Base-by-base conservation (phyloP, 2,797 vertebrate genomes). In the Aplochiton taeniatus region DNA sequence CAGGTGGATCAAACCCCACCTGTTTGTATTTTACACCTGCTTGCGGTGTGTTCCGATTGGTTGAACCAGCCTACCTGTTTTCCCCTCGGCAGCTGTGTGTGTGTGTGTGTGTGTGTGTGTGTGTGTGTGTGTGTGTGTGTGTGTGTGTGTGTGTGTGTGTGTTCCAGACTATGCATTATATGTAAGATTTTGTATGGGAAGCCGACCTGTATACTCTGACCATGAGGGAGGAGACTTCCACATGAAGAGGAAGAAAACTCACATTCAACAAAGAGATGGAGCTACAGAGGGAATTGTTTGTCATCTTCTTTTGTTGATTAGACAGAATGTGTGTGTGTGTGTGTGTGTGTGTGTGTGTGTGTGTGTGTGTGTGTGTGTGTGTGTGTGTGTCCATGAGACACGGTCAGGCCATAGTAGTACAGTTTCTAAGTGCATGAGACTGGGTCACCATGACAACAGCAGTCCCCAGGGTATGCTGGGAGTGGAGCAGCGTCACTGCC, bases 361-460 rank as follows among this genome's bases (percentile, higher is more conserved):
- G 12, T 55, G 18, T 48, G 18, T 16, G 4, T n/a, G 12, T 12
- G 4, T 58, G 44, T 56, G 46, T 49, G 62, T 46, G 55, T 19
- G 45, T 12, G 43, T 19, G 44, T 59, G 44, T 61, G 58, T 54
- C 52, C 54, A 63, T 11, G 18, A 58, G 42, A 41, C 46, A n/a
- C 20, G 10, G 47, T 52, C 52, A 19, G 61, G 74, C 64, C 73
- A 73, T 78, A 74, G 65, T 72, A 44, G 66, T 76, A 80, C 81
- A 84, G 81, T 83, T 73, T 75, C 75, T 75, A 68, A 83, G 77
- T 76, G 70, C 83, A 83, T 84, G 79, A 77, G 85, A 80, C 73
- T 65, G 55, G 72, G 86, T 91, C 82, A 63, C 90, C 89, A 91
- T 91, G 84, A 87, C 88, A 88, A 90, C 90, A 71, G 68, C 63